A percentile compares a stretch with the other conserved stretches of the same genome.
phyloP scores from a whole-genome alignment of 2,113 vertebrate genomes.

The Heterotis niloticus region DNA sequence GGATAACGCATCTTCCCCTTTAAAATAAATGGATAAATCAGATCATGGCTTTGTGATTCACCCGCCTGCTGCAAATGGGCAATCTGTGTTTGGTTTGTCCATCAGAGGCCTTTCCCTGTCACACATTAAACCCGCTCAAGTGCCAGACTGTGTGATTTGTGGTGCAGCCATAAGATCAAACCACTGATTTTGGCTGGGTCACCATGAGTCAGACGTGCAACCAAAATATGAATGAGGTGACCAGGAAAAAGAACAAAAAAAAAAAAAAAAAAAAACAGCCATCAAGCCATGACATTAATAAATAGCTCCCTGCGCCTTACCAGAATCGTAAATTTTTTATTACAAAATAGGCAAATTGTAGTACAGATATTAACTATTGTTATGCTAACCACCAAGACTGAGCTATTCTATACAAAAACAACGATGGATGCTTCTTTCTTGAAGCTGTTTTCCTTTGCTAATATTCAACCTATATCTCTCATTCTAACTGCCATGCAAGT shows the following conservation, averaged over 20 bases:
- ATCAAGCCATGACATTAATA: neutral
- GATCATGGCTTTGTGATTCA: constrained; percentile 4
- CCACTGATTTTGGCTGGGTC: neutral
- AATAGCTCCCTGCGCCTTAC: too few relatives aligned
- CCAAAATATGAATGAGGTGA: neutral
- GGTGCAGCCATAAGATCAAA: neutral
- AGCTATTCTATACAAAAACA: too few relatives aligned
- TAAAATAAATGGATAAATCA: neutral
- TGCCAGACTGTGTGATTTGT: neutral
- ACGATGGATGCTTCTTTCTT: too few relatives aligned
- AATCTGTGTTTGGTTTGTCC: neutral
- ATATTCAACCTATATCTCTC: too few relatives aligned
- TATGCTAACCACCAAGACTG: too few relatives aligned
- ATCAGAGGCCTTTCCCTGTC: neutral
- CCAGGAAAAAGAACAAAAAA: neutral
- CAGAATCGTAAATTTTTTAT: too few relatives aligned
- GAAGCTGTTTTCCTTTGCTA: too few relatives aligned
- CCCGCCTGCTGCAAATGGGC: constrained; percentile 9
- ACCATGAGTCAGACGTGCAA: neutral
- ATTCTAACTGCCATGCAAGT: too few relatives aligned
- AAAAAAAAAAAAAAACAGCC: neutral
- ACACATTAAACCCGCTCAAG: neutral
- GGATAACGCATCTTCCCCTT: too few relatives aligned
- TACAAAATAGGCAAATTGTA: too few relatives aligned
- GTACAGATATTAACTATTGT: too few relatives aligned